Conservation (phyloP, 2,113 vertebrate species). For the Barnardius zonarius region DNA sequence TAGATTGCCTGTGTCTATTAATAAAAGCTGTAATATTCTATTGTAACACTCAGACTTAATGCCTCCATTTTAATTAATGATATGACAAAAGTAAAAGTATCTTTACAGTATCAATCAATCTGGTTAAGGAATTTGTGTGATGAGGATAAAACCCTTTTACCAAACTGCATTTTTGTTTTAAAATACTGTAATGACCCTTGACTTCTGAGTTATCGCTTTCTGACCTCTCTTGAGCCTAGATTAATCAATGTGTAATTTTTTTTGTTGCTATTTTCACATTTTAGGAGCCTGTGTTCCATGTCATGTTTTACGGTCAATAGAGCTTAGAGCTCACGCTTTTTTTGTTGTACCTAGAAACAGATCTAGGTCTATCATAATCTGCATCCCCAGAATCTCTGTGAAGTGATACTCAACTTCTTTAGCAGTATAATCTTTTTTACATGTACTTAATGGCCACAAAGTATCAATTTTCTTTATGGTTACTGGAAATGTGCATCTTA, state of each 20-base stretch:
- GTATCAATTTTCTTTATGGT: constrained; percentile 20
- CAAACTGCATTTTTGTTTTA: neutral
- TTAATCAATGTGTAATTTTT: neutral
- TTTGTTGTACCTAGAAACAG: neutral
- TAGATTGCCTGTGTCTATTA: neutral
- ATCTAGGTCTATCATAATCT: constrained; percentile 1
- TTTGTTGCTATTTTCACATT: neutral
- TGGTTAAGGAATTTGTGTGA: neutral
- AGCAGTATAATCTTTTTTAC: neutral
- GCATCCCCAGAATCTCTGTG: neutral
- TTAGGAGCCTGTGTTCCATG: neutral
- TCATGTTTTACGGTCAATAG: neutral
- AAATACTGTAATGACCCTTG: neutral
- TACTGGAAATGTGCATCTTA: constrained; percentile 17
- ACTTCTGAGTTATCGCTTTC: neutral
- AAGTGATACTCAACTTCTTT: constrained; percentile 3
- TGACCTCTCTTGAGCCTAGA: neutral
- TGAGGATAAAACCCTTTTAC: neutral
- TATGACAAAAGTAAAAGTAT: neutral
- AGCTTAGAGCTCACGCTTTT: neutral
- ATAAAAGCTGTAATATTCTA: neutral
- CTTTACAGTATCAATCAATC: neutral
- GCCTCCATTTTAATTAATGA: neutral
- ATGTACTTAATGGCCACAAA: neutral
- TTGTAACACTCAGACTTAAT: neutral